These are phyloP conservation scores for Troides aeacus DNA, from an alignment of 2,888 invertebrate genomes.

Conservation along the genomic window DNA sequence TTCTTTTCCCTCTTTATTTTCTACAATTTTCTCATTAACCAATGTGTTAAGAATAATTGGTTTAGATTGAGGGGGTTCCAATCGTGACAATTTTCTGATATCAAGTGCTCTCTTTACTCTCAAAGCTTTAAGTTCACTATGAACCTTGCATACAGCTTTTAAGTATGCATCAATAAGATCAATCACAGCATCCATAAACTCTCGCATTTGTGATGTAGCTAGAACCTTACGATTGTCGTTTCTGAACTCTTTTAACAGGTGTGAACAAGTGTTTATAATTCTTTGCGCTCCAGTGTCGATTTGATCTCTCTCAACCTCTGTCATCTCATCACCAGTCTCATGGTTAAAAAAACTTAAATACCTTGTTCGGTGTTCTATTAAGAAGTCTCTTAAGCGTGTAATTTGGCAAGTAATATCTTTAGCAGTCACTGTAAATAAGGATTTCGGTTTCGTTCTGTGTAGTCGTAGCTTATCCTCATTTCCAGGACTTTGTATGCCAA, in stretches of 20 bases:
- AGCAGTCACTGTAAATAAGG: constrained; percentile 84
- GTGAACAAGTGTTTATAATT: constrained; percentile 89
- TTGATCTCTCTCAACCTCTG: constrained; percentile 90
- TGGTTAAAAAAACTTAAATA: constrained; percentile 91
- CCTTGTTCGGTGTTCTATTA: constrained; percentile 90
- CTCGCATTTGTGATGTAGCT: constrained; percentile 83
- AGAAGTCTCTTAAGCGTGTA: constrained; percentile 87
- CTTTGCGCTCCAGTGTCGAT: constrained; percentile 92
- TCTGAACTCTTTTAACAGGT: constrained; percentile 87
- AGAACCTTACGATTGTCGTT: constrained; percentile 79
- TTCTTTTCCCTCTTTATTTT: constrained; percentile 44
- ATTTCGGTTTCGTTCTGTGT: constrained; percentile 75
- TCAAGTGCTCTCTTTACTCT: constrained; percentile 92
- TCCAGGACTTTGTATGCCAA: constrained; percentile 76
- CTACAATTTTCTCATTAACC: constrained; percentile 46
- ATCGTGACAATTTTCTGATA: constrained; percentile 87
- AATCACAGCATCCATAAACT: constrained; percentile 88
- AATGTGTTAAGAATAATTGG: constrained; percentile 61
- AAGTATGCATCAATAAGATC: constrained; percentile 89
- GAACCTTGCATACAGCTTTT: constrained; percentile 91
- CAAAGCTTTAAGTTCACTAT: constrained; percentile 92
- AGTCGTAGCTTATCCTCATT: constrained; percentile 76
- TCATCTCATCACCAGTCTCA: constrained; percentile 86
- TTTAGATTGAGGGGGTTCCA: constrained; percentile 74
- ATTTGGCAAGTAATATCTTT: constrained; percentile 90